phyloP scores from a whole-genome alignment of 2,797 vertebrate genomes.

The Coendou prehensilis region DNA sequence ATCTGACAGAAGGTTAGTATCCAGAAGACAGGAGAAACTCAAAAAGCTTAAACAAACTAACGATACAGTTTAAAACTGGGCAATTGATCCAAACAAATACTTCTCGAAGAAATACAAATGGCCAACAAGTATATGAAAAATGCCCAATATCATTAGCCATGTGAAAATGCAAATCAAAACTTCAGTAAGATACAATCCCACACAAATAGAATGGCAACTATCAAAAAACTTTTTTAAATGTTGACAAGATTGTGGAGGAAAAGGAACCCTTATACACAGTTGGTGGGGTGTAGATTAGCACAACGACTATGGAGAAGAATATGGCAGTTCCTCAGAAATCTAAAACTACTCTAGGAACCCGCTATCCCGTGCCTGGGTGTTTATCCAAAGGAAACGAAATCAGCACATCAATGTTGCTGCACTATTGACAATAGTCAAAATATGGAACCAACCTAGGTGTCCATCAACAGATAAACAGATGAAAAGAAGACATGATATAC shows the following conservation, averaged over 20 bases:
- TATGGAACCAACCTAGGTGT: background rate
- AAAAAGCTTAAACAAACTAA: background rate
- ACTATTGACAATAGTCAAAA: background rate
- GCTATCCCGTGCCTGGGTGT: background rate
- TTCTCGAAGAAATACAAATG: background rate
- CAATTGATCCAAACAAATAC: background rate
- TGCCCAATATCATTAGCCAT: no score
- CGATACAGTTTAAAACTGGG: background rate
- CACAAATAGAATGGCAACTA: background rate
- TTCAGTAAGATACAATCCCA: background rate
- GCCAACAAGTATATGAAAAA: background rate
- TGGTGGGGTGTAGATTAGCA: background rate
- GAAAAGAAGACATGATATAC: background rate
- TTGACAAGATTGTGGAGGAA: background rate
- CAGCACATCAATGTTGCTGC: background rate
- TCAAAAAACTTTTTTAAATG: background rate
- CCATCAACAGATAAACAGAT: background rate
- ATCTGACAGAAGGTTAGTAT: background rate
- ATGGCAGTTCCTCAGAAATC: background rate
- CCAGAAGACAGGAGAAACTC: background rate
- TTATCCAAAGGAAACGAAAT: background rate
- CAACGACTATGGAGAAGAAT: background rate
- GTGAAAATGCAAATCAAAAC: background rate
- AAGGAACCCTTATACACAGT: background rate
- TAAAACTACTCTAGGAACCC: background rate